Evolutionary conservation across 2,797 vertebrate species (phyloP).

Genomic region (Okamejei kenojei): DNA sequence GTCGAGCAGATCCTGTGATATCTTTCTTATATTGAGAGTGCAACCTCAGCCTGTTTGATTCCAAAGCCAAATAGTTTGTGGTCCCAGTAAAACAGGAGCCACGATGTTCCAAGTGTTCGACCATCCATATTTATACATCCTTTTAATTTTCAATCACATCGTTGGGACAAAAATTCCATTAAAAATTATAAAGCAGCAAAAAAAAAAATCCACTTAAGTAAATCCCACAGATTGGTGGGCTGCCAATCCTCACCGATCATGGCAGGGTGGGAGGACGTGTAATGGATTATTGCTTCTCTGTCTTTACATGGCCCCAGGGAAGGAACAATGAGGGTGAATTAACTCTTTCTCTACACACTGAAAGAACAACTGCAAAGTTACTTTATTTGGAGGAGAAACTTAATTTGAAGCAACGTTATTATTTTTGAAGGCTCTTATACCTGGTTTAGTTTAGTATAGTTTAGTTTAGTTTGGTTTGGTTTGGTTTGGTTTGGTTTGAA

Average conservation of each 20-base stretch:
- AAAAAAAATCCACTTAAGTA: constrained; percentile 16
- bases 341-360: not conserved
- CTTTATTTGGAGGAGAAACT: not conserved
- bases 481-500: no score
- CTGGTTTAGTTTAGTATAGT: no score
- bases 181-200: constrained; percentile 4
- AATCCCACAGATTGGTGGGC: not conserved
- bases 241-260: not conserved
- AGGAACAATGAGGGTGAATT: not conserved
- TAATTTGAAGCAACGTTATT: not conserved
- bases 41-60: not conserved
- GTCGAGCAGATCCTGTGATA: not conserved
- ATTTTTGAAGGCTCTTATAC: no score
- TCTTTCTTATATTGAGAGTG: not conserved
- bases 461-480: no score
- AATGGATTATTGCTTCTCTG: not conserved
- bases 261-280: not conserved
- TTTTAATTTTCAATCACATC: not conserved
- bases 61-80: not conserved
- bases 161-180: constrained; percentile 5
- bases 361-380: not conserved
- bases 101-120: not conserved
- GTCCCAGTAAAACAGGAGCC: not conserved
- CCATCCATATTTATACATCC: not conserved
- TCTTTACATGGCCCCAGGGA: not conserved